A percentile compares a stretch with the other conserved stretches of the same genome.
phyloP scores from a whole-genome alignment of 2,797 vertebrate genomes.

The Smutsia temminckii region DNA sequence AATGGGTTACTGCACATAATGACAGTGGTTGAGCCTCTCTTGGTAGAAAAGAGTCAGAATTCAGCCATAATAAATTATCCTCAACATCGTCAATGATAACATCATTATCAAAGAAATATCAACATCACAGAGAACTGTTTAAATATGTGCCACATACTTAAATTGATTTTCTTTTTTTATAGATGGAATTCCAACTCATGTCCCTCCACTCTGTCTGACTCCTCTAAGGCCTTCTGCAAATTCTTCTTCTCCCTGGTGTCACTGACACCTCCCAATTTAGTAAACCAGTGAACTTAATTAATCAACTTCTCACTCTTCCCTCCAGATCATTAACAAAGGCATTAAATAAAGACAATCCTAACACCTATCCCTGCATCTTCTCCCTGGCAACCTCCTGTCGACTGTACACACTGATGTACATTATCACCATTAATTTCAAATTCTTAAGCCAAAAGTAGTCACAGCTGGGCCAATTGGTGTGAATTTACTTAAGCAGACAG shows the following conservation, averaged over 20 bases:
- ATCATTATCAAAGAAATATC: background rate
- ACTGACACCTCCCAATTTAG: constrained; percentile 59
- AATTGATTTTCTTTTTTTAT: background rate
- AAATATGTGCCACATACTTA: background rate
- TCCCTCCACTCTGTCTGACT: constrained; percentile 6
- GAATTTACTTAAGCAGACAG: background rate
- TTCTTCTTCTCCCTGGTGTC: background rate
- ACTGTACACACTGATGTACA: background rate
- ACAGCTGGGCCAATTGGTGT: background rate
- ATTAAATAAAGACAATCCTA: constrained; percentile 62
- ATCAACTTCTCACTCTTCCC: constrained; percentile 61
- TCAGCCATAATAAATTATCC: background rate
- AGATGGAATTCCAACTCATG: constrained; percentile 12
- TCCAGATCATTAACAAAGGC: constrained; percentile 71
- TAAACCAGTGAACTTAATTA: constrained; percentile 71
- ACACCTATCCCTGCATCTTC: constrained; percentile 1
- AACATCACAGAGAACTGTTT: background rate
- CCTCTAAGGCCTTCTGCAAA: background rate
- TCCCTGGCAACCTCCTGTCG: background rate
- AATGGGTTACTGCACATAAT: background rate
- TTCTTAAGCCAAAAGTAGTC: constrained; percentile 29
- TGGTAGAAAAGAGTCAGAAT: background rate
- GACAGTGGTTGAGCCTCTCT: background rate
- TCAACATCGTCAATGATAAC: background rate
- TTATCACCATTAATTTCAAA: constrained; percentile 54